phyloP scores from a whole-genome alignment of 2,797 vertebrate genomes.

The Darevskia mixta region DNA sequence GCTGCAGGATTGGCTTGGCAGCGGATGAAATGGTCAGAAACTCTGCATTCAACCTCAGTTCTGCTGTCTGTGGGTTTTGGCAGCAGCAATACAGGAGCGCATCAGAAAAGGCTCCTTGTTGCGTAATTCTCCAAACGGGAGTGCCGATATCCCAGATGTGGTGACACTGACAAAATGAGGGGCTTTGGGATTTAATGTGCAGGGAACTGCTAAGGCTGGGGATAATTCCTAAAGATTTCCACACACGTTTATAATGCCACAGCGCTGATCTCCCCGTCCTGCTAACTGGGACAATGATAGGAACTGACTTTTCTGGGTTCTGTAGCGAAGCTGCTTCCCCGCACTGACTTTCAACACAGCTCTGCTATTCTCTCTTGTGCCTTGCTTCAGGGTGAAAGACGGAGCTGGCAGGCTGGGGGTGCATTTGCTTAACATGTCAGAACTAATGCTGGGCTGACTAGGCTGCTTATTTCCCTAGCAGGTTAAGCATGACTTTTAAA shows the following conservation, averaged over 20 bases:
- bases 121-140: background rate
- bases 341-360: background rate
- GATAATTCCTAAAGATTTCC: background rate
- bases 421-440: background rate
- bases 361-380: background rate
- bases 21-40: background rate
- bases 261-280: background rate
- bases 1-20: no score
- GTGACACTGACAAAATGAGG: rapidly evolving
- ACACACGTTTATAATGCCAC: background rate
- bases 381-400: background rate
- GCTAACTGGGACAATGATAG: background rate
- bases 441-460: background rate
- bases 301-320: slow-evolving; percentile 4
- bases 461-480: background rate
- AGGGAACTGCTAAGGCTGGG: background rate
- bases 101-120: background rate
- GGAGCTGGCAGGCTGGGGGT: background rate
- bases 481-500: background rate
- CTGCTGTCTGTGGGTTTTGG: background rate
- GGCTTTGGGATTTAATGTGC: background rate
- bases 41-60: no score
- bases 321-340: background rate
- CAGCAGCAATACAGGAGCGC: no score
- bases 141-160: rapidly evolving